Conservation (phyloP, 2,888 invertebrate species). For the Acanthopleura granulata region DNA sequence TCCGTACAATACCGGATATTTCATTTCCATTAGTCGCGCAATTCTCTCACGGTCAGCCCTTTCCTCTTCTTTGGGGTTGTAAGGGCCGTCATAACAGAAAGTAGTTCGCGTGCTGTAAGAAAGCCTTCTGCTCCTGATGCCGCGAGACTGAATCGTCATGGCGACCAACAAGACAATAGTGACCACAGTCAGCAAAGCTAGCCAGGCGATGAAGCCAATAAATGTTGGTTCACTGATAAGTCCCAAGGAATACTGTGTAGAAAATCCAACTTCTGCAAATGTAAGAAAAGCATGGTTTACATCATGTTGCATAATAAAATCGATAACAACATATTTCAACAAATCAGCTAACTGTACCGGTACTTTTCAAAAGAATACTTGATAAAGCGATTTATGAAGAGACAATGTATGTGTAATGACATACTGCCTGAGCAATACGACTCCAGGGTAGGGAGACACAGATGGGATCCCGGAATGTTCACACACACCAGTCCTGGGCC, state of each 20-base stretch:
- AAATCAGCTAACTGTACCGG: too few relatives aligned
- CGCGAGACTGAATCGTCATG: background rate
- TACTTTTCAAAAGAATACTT: too few relatives aligned
- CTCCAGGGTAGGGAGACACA: background rate
- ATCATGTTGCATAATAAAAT: too few relatives aligned
- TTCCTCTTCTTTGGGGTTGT: background rate
- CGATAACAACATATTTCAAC: too few relatives aligned
- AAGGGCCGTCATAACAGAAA: background rate
- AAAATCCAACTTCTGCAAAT: too few relatives aligned
- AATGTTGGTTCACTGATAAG: background rate
- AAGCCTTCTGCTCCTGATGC: background rate
- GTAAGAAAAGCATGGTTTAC: too few relatives aligned
- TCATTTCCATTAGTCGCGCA: background rate
- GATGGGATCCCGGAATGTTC: background rate
- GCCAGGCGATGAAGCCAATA: background rate
- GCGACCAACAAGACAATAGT: background rate
- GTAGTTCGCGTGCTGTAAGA: background rate
- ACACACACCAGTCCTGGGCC: background rate
- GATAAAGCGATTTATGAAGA: too few relatives aligned
- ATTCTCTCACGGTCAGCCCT: background rate
- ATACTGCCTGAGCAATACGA: too few relatives aligned
- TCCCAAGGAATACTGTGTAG: background rate
- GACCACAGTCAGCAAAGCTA: background rate
- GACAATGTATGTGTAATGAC: too few relatives aligned
- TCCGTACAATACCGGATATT: too few relatives aligned